Evolutionary conservation across 2,888 invertebrate species (phyloP).

Genomic region (Metalampra italica): DNA sequence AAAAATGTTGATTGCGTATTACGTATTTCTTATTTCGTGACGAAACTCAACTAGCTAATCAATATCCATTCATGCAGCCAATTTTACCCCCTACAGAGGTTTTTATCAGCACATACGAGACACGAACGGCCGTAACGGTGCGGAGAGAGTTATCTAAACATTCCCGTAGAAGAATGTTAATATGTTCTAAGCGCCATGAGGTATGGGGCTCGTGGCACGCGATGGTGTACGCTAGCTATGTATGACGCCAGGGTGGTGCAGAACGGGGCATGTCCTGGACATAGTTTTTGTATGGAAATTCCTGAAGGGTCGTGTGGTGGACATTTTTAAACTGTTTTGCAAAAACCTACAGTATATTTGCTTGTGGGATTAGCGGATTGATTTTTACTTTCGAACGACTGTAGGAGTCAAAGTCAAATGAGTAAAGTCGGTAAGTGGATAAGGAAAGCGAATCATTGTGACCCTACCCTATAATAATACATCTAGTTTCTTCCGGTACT

Average conservation of each 20-base stretch:
- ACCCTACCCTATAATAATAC: too few species aligned
- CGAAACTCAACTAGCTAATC: background rate
- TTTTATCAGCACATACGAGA: constrained; percentile 3
- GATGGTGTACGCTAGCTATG: constrained; percentile 51
- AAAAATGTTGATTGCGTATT: too few species aligned
- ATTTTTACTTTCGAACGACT: too few species aligned
- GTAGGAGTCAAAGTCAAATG: too few species aligned
- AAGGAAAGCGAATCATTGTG: too few species aligned
- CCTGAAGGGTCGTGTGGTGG: background rate
- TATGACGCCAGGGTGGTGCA: constrained; percentile 26
- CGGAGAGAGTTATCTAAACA: constrained; percentile 64
- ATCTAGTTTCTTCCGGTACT: too few species aligned
- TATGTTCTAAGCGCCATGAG: constrained; percentile 63
- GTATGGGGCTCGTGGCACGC: constrained; percentile 53
- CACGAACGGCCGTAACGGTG: constrained; percentile 4
- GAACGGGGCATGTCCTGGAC: background rate
- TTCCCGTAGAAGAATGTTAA: constrained; percentile 73
- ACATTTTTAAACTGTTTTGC: too few species aligned
- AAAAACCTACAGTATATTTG: too few species aligned
- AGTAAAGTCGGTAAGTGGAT: too few species aligned
- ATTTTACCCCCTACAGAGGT: background rate
- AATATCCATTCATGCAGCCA: background rate
- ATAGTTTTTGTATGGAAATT: background rate
- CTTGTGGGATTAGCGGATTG: too few species aligned
- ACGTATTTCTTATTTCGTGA: background rate